A percentile compares a stretch with the other conserved stretches of the same genome.
Conservation (phyloP, 2,888 invertebrate genomes). For the Digitonthophagus gazella region DNA sequence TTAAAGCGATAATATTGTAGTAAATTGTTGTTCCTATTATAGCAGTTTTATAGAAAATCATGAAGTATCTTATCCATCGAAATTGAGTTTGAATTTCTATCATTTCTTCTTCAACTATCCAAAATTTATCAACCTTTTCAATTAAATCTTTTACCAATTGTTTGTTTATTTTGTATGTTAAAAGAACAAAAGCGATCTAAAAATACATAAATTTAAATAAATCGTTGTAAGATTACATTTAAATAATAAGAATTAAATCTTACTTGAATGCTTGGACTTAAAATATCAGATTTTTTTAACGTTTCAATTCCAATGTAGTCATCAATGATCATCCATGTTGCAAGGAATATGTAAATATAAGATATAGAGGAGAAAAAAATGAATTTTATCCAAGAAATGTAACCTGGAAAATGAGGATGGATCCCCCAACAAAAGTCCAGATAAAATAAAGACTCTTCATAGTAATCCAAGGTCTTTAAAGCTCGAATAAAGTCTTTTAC, state of each 20-base stretch:
- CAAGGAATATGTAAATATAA: neutral
- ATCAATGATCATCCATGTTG: neutral
- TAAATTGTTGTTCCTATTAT: constrained; percentile 2
- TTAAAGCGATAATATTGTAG: neutral
- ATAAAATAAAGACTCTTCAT: constrained; percentile 9
- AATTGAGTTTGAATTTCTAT: neutral
- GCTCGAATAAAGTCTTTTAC: neutral
- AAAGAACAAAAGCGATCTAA: neutral
- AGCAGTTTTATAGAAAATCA: neutral
- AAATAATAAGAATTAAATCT: too few relatives aligned
- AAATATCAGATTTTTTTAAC: constrained; percentile 5
- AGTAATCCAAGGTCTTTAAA: neutral
- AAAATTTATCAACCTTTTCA: neutral
- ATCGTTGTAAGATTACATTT: too few relatives aligned
- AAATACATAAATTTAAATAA: too few relatives aligned
- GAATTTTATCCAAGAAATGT: neutral
- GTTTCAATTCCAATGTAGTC: constrained; percentile 13
- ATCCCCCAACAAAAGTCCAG: constrained; percentile 15
- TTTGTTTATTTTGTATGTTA: constrained; percentile 2
- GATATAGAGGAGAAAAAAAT: neutral
- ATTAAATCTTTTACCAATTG: neutral
- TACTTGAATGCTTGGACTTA: constrained; percentile 12
- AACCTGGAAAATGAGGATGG: constrained; percentile 7
- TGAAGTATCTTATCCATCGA: neutral
- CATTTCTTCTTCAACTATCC: neutral